Base-by-base conservation (phyloP, 2,113 vertebrate genomes). In the Nymphicus hollandicus region DNA sequence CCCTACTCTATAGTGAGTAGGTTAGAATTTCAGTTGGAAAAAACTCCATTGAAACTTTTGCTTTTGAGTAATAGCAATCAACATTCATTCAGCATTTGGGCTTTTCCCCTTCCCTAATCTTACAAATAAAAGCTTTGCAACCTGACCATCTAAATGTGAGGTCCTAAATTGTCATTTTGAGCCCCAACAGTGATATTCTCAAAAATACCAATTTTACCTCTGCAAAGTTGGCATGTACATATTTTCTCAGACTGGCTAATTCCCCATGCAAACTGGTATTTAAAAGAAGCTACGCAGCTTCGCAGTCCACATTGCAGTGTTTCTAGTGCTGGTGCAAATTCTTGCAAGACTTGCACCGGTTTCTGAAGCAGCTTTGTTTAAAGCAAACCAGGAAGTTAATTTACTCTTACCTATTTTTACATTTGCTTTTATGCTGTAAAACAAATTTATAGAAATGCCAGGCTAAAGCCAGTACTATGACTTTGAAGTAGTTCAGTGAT, bases 11-110 rank as follows among this genome's bases (percentile, higher is more conserved):
- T 18, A 82, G 22, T 65, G 14, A 5, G 20, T 43, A 84, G 28
- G 43, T 81, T 87, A 81, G 77, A 81, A 61, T 96, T 93, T 94
- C 85, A 93, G 11, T 11, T 84, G 69, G 77, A 92, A 81, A 80
- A 61, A 80, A 69, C 23, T 93, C 43, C 53, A 41, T 65, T 66
- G 60, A 89, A 66, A 49, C 8, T 31, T 93, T 43, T 81, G 17
- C 31, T 91, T 65, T 85, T 77, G 52, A 83, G 28, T 31, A 39
- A 94, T 86, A 81, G 31, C 55, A 58, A 39, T 79, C 53, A 81
- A 53, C 46, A 55, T 74, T 76, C 4, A 49, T 49, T 64, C 33
- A 39, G 7, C 46, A 19, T 84, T 89, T 61, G n/a, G 20, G 10
- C 4, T 68, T 83, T 63, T n/a, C 9, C 37, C 16, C 37, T 64